A percentile compares a stretch with the other conserved stretches of the same genome.
Conservation (phyloP, 2,113 vertebrate species). For the Perognathus longimembris region DNA sequence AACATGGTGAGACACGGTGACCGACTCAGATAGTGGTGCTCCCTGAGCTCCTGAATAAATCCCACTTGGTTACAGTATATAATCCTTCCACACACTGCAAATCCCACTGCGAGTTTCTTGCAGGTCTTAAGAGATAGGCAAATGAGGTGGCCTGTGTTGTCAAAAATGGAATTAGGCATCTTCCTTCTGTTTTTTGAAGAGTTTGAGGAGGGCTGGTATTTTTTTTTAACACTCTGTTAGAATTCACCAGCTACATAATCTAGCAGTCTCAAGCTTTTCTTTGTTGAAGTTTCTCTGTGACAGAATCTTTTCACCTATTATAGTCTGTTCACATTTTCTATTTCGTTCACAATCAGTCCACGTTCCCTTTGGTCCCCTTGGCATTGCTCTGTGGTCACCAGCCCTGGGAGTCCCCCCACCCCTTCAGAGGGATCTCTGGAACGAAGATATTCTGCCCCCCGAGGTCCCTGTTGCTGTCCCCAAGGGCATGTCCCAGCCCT, state of each 20-base stretch:
- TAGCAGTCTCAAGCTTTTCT: not conserved
- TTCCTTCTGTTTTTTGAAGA: not conserved
- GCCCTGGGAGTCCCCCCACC: not conserved
- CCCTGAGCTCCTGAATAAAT: not conserved
- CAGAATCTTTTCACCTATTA: no score
- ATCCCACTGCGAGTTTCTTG: not conserved
- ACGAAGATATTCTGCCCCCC: fast-evolving
- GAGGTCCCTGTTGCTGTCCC: not conserved
- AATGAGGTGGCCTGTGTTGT: not conserved
- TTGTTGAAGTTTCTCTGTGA: not conserved
- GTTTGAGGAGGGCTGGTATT: not conserved
- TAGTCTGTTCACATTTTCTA: not conserved
- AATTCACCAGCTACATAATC: not conserved
- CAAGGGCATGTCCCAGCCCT: fast-evolving
- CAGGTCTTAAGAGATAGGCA: not conserved
- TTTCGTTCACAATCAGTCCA: not conserved
- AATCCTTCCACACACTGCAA: not conserved
- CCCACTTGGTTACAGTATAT: not conserved
- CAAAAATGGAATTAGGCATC: no score
- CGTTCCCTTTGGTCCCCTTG: not conserved
- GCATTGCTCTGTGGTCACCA: not conserved
- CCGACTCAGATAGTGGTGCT: not conserved
- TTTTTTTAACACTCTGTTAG: not conserved
- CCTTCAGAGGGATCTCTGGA: not conserved
- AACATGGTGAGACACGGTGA: fast-evolving